Conservation (phyloP, 2,888 invertebrate species). For the Dicyrtoma fusca region DNA sequence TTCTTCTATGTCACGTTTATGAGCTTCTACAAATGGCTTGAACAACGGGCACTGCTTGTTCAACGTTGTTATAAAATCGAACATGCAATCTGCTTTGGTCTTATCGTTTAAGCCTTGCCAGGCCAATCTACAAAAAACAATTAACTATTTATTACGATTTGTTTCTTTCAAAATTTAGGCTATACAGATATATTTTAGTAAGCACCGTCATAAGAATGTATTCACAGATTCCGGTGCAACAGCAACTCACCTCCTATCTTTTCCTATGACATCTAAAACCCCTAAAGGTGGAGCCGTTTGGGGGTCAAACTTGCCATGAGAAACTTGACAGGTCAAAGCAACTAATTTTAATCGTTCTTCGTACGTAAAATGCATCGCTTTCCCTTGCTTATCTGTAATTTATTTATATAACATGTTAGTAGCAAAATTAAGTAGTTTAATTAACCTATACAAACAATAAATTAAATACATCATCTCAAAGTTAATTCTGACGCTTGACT, state of each 20-base stretch:
- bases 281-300: slow-evolving; percentile 79
- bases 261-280: slow-evolving; percentile 92
- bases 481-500: no score
- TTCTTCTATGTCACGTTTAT: slow-evolving; percentile 83
- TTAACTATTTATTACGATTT: slow-evolving; percentile 2
- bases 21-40: slow-evolving; percentile 86
- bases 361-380: slow-evolving; percentile 91
- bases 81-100: slow-evolving; percentile 83
- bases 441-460: no score
- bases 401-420: no score
- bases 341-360: slow-evolving; percentile 89
- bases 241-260: slow-evolving; percentile 72
- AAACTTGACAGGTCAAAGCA: slow-evolving; percentile 89
- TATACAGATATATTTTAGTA: neutral
- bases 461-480: no score
- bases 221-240: no score
- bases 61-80: slow-evolving; percentile 85
- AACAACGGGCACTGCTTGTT: slow-evolving; percentile 88
- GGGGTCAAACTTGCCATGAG: slow-evolving; percentile 77
- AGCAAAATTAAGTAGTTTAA: no score
- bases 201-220: neutral
- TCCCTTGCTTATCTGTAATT: slow-evolving; percentile 91
- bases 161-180: neutral
- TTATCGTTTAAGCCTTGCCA: slow-evolving; percentile 92
- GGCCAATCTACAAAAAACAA: slow-evolving; percentile 68